Evolutionary conservation across 37 sponge, comb jelly and placozoan genomes (phyloP), one percentile per base, ranked within the genome.

Genomic region (Chondrosia reniformis): DNA sequence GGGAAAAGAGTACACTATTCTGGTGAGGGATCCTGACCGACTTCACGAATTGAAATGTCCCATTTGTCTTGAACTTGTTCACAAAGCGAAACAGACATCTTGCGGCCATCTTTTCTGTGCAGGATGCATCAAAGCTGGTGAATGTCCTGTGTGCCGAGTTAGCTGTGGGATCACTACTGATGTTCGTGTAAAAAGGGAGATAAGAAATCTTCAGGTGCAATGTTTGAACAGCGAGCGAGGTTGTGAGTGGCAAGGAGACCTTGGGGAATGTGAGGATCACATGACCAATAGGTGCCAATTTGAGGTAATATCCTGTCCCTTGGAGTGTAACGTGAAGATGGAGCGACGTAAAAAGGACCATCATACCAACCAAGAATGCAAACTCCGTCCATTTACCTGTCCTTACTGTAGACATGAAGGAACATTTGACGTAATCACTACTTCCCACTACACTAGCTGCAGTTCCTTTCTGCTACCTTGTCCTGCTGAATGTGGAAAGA

Each of bases 191-290:
- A 54, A 27, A 3, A 75, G 76, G 32, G 25, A 3, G 17, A 31
- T 82, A 25, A 12, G 21, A 5, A 25, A 49, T 22, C 30, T 82
- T 15, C 36, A 61, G 39, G 66, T 82, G 42, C 43, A 61, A 31
- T 84, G 84, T 28, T n/a, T 42, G 44, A 76, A 77, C 55, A 31
- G 15, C 4, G 41, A 3, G 24, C 32, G 36, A 31, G 84, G 84
- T 1, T 84, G 84, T 44, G 8, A 77, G 10, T 84, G 84, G 84
- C 22, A 62, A n/a, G 84, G 78, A n/a, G 3, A 13, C 43, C 30
- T 84, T 41, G 55, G 38, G 24, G 71, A 77, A 24, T 36, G 46
- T 34, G 78, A 64, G 31, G 43, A 33, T 19, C 57, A 76, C 24
- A 25, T 28, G 22, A 24, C 22, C 10, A 37, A 33, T 22, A 49